Conservation (phyloP, 2,113 vertebrate genomes). For the Pseudonaja textilis region DNA sequence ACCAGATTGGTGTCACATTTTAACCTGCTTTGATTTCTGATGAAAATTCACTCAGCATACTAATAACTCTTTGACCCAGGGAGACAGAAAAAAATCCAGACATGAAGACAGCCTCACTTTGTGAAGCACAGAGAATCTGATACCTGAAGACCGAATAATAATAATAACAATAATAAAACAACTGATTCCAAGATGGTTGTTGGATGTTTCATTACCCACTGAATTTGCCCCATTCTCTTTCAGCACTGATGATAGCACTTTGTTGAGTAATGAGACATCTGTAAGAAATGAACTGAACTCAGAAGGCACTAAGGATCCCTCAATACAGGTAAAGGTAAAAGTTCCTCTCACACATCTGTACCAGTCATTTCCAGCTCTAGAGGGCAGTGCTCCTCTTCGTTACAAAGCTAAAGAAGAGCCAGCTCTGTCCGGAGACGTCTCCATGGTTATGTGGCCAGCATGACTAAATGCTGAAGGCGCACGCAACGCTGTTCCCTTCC, state of each 20-base stretch:
- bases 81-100: slow-evolving; percentile 3
- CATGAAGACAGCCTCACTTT: slow-evolving; percentile 11
- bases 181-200: not conserved
- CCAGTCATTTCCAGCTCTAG: no score
- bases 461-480: no score
- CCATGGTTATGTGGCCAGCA: no score
- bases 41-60: not conserved
- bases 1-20: slow-evolving; percentile 12
- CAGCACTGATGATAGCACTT: not conserved
- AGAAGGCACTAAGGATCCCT: not conserved
- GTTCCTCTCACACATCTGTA: no score
- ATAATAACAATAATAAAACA: not conserved
- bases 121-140: not conserved
- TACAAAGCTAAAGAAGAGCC: no score
- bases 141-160: not conserved
- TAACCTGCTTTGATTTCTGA: slow-evolving; percentile 18
- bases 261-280: not conserved
- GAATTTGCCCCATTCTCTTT: not conserved
- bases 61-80: slow-evolving; percentile 11
- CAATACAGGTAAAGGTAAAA: no score
- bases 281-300: not conserved
- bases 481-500: no score
- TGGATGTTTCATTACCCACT: not conserved
- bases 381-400: no score
- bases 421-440: no score